Base-by-base conservation (phyloP, 2,888 invertebrate genomes). In the Patella ulyssiponensis region DNA sequence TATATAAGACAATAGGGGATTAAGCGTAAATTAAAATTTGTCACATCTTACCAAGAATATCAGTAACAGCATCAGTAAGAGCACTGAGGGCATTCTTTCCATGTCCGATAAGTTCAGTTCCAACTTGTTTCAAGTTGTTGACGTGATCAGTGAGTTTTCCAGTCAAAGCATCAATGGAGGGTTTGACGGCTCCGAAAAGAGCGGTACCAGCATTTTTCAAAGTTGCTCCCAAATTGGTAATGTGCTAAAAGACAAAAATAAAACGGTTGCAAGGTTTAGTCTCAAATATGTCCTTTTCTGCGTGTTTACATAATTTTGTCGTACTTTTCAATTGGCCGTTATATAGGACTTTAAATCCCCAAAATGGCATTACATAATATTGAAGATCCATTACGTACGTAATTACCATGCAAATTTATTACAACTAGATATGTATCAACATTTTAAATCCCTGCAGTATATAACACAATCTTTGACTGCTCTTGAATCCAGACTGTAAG, bases 11-110 rank as follows among this genome's bases (percentile, higher is more conserved):
- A 44, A 44, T 44, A 44, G 9, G 9, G 9, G 44, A 44, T 9
- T 44, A 9, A 44, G 4, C 44, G 7, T 9, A 44, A 44, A 9
- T 44, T 44, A 44, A 9, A 9, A 1, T 44, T 44, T 44, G 44
- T 44, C 3, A 5, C 9, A 64, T 64, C 74, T 51, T 75, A 75
- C 75, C 70, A 33, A 70, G 15, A 53, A 75, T 75, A 33, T 75
- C 75, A 3, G 52, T 69, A 54, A 52, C 69, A 70, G 75, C 75
- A 53, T 69, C 69, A 23, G 69, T 51, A 23, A 75, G 69, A 53
- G 71, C 75, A 23, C 51, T 51, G 44, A 75, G 17, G 52, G 75
- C 75, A 27, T 75, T 70, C 75, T 75, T 51, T 52, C 75, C 75
- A 51, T 75, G 75, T 53, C 72, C 72, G 1, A 76, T 54, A 27